A percentile compares a stretch with the other conserved stretches of the same genome.
phyloP scores from a whole-genome alignment of 2,888 invertebrate species.

The Caenorhabditis sp. region DNA sequence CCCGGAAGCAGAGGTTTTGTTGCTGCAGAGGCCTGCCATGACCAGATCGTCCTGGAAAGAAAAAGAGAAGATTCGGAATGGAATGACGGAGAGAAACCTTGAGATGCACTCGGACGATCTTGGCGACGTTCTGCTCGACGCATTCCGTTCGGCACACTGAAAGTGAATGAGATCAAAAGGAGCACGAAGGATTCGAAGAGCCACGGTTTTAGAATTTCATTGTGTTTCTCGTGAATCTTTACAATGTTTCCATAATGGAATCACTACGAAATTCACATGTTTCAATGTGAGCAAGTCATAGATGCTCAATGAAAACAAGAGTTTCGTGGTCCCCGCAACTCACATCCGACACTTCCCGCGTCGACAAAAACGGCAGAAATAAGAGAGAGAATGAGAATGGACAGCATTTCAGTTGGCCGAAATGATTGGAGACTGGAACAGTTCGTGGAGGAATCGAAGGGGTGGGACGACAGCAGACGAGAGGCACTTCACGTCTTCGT shows the following conservation, averaged over 20 bases:
- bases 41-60: constrained; percentile 59
- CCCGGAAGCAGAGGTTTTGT: constrained; percentile 30
- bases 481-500: constrained; percentile 32
- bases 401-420: constrained; percentile 13
- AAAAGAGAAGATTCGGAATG: neutral
- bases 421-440: constrained; percentile 27
- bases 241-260: no score
- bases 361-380: constrained; percentile 12
- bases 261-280: no score
- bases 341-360: constrained; percentile 63
- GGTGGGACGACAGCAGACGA: constrained; percentile 10
- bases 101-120: constrained; percentile 75
- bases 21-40: constrained; percentile 69
- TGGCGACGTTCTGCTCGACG: constrained; percentile 69
- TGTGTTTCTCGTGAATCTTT: no score
- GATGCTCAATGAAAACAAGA: no score
- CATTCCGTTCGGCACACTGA: constrained; percentile 75
- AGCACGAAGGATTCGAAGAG: no score
- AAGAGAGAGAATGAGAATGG: constrained; percentile 10
- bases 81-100: constrained; percentile 32
- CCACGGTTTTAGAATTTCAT: no score
- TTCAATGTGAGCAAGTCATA: no score
- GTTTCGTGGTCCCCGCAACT: no score
- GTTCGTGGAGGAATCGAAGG: constrained; percentile 18
- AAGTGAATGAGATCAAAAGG: neutral